These are phyloP conservation scores for Micropoecilia bifurca DNA, from an alignment of 2,797 vertebrate species.

Conservation along the genomic window DNA sequence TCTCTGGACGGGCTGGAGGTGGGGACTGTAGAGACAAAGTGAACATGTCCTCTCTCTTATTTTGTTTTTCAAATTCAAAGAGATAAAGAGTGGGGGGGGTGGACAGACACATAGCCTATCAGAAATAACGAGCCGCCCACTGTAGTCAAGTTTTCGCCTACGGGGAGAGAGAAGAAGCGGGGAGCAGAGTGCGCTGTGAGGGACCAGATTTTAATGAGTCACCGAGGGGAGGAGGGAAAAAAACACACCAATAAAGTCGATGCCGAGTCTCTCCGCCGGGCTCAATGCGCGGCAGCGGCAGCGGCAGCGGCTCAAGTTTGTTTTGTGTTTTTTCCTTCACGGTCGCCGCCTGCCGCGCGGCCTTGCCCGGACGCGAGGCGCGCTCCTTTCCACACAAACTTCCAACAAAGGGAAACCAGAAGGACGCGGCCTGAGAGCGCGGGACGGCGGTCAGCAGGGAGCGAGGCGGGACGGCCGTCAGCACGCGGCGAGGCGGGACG, in stretches of 20 bases:
- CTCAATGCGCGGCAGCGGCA: conserved; percentile 50
- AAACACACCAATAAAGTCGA: conserved; percentile 4
- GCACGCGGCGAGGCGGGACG: conserved; percentile 3
- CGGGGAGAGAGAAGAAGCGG: conserved; percentile 4
- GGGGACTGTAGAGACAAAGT: conserved; percentile 36
- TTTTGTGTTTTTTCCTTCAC: conserved; percentile 5
- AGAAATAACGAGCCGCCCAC: conserved; percentile 35
- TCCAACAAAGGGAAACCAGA: conserved; percentile 23
- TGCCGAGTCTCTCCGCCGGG: conserved; percentile 13
- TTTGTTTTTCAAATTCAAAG: neutral
- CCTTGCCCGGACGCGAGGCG: conserved; percentile 28
- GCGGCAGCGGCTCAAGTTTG: conserved; percentile 58
- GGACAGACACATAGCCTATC: neutral
- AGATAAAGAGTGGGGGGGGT: neutral
- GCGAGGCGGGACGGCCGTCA: conserved; percentile 26
- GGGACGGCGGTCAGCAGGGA: conserved; percentile 33
- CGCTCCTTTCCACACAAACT: conserved; percentile 25
- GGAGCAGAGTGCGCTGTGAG: conserved; percentile 32
- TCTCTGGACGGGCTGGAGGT: conserved; percentile 28
- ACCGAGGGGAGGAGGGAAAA: conserved; percentile 7
- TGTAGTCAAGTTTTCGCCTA: conserved; percentile 36
- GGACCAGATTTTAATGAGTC: conserved; percentile 49
- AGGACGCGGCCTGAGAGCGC: neutral
- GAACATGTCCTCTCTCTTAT: neutral
- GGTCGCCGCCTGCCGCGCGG: conserved; percentile 64